A percentile compares a stretch with the other conserved stretches of the same genome.
Conservation (phyloP, 1,140 invertebrate genomes). For the Drosophila bocki region DNA sequence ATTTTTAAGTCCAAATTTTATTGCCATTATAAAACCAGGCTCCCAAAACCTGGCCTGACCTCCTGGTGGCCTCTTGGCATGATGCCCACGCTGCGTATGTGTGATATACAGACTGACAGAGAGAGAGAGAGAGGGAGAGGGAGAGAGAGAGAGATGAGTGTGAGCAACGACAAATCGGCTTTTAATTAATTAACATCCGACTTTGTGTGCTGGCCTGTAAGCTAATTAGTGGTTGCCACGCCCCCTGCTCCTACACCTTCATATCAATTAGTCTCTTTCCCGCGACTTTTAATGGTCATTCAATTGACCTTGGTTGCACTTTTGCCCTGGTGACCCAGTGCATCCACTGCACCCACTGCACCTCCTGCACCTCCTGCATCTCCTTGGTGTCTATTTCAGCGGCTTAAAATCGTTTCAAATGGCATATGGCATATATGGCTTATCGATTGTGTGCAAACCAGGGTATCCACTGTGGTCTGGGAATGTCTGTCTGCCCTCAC, state of each 20-base stretch:
- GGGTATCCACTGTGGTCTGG: not conserved
- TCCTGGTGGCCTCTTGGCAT: too few relatives aligned
- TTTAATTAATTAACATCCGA: constrained; percentile 66
- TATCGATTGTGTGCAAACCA: constrained; percentile 3
- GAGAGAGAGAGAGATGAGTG: not conserved
- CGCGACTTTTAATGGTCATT: constrained; percentile 7
- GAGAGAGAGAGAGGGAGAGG: too few relatives aligned
- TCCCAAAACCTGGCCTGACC: not conserved
- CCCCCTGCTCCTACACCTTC: too few relatives aligned
- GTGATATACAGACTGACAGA: not conserved
- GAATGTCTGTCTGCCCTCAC: not conserved
- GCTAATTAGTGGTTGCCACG: constrained; percentile 53
- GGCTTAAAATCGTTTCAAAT: not conserved
- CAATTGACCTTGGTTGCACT: constrained; percentile 2
- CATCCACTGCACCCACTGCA: too few relatives aligned
- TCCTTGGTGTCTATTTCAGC: too few relatives aligned
- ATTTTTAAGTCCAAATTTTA: constrained; percentile 56
- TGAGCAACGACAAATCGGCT: constrained; percentile 40
- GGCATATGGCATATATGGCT: not conserved
- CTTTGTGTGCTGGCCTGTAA: constrained; percentile 37
- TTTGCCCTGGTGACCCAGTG: not conserved
- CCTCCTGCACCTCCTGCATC: not conserved
- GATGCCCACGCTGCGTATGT: not conserved
- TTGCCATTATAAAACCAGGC: constrained; percentile 26
- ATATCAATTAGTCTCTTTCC: constrained; percentile 14